Percentiles rank a stretch among this genome's conserved stretches.
These are phyloP conservation scores for Coptodon rendalli DNA, from an alignment of 2,113 vertebrate species.

Conservation along the genomic window DNA sequence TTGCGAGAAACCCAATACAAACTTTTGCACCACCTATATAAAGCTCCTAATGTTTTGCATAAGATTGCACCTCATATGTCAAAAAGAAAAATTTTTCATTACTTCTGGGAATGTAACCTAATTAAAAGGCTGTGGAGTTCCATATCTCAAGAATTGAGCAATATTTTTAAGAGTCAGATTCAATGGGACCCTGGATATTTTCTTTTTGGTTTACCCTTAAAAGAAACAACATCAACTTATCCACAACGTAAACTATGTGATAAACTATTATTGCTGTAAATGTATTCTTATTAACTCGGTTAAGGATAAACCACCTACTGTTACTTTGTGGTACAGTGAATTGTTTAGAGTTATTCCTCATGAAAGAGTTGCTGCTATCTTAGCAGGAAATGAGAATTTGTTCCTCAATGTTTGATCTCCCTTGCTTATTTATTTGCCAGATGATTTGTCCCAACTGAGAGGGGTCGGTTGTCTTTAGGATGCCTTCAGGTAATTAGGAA, in stretches of 20 bases:
- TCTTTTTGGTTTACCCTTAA: neutral
- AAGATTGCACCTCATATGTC: neutral
- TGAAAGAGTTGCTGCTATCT: neutral
- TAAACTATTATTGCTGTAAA: neutral
- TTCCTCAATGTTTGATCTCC: neutral
- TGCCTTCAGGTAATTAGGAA: neutral
- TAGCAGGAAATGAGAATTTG: neutral
- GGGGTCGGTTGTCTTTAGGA: neutral
- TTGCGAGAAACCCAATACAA: neutral
- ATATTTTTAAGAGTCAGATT: neutral
- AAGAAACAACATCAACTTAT: neutral
- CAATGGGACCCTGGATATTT: neutral
- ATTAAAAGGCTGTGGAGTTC: neutral
- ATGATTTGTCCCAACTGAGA: neutral
- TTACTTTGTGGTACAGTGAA: neutral
- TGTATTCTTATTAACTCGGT: neutral
- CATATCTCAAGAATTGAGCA: neutral
- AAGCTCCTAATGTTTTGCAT: neutral
- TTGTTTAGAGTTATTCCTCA: neutral
- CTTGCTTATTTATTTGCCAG: neutral
- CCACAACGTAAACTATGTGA: neutral
- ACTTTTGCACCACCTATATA: neutral
- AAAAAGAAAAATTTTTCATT: neutral
- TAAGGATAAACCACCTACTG: neutral
- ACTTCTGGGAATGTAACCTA: neutral